These are phyloP conservation scores for Andrena cerasifolii DNA, from an alignment of 1,140 invertebrate species.

Conservation along the genomic window DNA sequence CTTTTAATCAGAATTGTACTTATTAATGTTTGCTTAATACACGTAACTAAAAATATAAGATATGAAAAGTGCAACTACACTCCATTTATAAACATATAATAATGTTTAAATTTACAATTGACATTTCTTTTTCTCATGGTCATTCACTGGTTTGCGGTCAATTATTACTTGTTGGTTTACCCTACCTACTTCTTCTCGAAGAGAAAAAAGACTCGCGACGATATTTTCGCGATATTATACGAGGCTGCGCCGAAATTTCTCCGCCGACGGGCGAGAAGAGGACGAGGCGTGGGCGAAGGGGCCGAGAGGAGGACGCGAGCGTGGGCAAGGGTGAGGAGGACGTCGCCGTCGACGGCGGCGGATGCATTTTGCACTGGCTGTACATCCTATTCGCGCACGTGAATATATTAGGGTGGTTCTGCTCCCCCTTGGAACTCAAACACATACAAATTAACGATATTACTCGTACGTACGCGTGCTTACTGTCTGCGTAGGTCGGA, in stretches of 20 bases:
- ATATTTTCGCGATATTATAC: conserved; percentile 7
- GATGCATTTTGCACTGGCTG: conserved; percentile 76
- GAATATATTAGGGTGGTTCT: conserved; percentile 81
- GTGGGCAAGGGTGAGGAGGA: background rate
- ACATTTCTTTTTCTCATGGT: too few relatives aligned
- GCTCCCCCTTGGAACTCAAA: conserved; percentile 79
- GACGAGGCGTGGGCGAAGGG: background rate
- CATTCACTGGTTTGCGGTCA: too few relatives aligned
- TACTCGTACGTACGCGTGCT: conserved; percentile 72
- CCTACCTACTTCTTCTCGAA: background rate
- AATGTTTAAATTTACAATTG: too few relatives aligned
- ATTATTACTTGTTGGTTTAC: too few relatives aligned
- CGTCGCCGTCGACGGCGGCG: conserved; percentile 36
- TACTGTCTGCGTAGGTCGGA: conserved; percentile 70
- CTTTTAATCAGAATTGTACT: too few relatives aligned
- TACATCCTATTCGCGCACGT: conserved; percentile 76
- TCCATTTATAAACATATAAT: too few relatives aligned
- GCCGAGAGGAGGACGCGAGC: background rate
- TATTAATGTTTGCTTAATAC: too few relatives aligned
- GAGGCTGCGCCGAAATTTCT: conserved; percentile 13
- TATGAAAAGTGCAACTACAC: too few relatives aligned
- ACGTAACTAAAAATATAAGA: too few relatives aligned
- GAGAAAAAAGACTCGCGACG: background rate
- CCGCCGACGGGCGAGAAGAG: background rate
- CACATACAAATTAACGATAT: conserved; percentile 81